phyloP scores from a whole-genome alignment of 2,797 vertebrate species.

The Hypotaenidia okinawae region DNA sequence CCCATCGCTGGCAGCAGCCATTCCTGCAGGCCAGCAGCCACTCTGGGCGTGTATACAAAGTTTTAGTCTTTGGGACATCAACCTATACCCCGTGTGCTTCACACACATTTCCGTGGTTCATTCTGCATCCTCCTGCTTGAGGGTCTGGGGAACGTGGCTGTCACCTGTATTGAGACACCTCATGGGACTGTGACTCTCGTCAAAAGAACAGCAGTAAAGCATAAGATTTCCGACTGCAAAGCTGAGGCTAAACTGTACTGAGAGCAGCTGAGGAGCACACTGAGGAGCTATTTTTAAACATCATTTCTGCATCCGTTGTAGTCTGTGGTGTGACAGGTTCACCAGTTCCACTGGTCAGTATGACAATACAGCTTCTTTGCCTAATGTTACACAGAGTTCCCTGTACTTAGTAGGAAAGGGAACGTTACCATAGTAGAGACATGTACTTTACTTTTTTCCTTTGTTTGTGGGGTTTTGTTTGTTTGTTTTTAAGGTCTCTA shows the following conservation, averaged over 20 bases:
- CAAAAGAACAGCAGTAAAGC: background rate
- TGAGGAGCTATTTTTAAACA: constrained; percentile 29
- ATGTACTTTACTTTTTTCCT: background rate
- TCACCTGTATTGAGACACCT: background rate
- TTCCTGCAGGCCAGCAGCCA: background rate
- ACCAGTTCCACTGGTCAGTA: background rate
- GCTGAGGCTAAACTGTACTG: background rate
- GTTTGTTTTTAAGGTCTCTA: background rate
- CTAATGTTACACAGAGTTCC: background rate
- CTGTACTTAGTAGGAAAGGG: background rate
- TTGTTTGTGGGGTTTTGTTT: too few species aligned
- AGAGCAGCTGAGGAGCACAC: background rate
- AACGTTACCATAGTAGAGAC: background rate
- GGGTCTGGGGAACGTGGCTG: background rate
- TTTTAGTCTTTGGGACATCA: background rate
- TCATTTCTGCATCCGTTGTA: background rate
- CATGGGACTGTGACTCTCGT: background rate
- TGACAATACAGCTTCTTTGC: background rate
- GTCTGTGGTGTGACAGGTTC: background rate
- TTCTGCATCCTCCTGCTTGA: background rate
- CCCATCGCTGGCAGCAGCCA: background rate
- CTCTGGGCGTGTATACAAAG: accelerated
- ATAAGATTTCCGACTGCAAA: background rate
- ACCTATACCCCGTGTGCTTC: background rate
- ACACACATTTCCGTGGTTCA: background rate